Percentiles rank a stretch among this genome's conserved stretches.
phyloP scores from a whole-genome alignment of 2,888 invertebrate species.

The Synergus japonicus region DNA sequence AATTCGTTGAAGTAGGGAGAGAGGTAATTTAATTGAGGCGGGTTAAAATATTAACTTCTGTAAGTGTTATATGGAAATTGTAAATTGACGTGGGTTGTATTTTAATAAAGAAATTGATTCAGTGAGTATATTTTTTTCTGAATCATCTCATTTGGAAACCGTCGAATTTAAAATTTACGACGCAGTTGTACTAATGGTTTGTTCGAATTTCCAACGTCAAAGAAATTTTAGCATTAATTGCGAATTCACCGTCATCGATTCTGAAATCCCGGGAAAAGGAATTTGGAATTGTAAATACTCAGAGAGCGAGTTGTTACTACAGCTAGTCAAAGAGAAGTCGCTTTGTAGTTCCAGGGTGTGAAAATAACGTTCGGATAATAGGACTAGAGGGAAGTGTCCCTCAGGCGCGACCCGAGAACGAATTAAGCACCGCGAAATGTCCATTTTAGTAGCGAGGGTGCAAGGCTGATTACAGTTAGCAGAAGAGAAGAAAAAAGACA shows the following conservation, averaged over 20 bases:
- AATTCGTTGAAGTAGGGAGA: not conserved
- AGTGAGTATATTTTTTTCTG: too few species aligned
- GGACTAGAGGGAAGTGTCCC: slow-evolving; percentile 40
- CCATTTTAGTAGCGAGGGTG: slow-evolving; percentile 44
- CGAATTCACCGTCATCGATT: not conserved
- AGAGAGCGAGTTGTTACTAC: slow-evolving; percentile 43
- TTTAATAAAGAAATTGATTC: too few species aligned
- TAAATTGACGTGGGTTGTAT: too few species aligned
- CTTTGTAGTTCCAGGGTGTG: slow-evolving; percentile 46
- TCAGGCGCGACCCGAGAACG: slow-evolving; percentile 38
- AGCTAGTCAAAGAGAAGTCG: slow-evolving; percentile 43
- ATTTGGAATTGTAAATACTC: slow-evolving; percentile 25
- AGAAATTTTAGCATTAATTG: not conserved
- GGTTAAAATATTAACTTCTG: not conserved
- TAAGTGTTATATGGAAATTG: too few species aligned
- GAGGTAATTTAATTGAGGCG: not conserved
- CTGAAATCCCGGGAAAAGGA: not conserved
- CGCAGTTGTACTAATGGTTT: not conserved
- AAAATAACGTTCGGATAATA: slow-evolving; percentile 45
- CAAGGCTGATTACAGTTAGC: not conserved
- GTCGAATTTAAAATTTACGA: too few species aligned
- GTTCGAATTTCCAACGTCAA: not conserved
- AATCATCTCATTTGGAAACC: too few species aligned
- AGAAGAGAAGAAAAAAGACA: slow-evolving; percentile 3
- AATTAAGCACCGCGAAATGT: slow-evolving; percentile 46